A percentile compares a stretch with the other conserved stretches of the same genome.
These are phyloP conservation scores for Hippocampus kuda DNA, from an alignment of 2,797 vertebrate species.

Conservation along the genomic window DNA sequence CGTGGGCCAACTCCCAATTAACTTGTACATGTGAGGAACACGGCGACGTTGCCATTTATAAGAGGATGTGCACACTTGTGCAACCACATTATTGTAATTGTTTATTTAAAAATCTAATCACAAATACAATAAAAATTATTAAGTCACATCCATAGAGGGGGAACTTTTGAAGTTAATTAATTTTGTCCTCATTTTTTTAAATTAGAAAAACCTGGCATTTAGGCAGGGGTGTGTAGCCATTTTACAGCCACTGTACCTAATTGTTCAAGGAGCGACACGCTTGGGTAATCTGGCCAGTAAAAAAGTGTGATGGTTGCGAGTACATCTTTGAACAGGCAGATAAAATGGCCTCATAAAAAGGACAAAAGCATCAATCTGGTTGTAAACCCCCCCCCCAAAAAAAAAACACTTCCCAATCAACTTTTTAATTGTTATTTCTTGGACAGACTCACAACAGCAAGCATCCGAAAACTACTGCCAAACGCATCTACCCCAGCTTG, in stretches of 20 bases:
- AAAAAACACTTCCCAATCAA: neutral
- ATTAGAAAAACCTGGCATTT: neutral
- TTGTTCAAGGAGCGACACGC: neutral
- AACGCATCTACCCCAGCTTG: neutral
- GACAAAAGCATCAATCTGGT: neutral
- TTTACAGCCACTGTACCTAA: neutral
- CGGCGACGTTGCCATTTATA: neutral
- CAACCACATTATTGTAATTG: neutral
- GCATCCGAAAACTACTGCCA: neutral
- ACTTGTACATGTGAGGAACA: too few relatives aligned
- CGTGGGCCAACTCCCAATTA: too few relatives aligned
- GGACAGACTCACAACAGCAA: neutral
- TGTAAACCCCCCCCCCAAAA: too few relatives aligned
- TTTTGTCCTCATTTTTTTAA: neutral
- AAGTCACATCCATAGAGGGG: too few relatives aligned
- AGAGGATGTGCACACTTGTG: neutral
- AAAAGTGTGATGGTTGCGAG: neutral
- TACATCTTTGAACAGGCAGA: neutral
- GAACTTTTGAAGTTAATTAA: neutral
- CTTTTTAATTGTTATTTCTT: neutral
- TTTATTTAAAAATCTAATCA: too few relatives aligned
- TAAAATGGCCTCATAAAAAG: neutral
- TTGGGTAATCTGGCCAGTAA: neutral
- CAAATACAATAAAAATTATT: too few relatives aligned
- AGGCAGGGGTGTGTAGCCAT: neutral